Evolutionary conservation across 2,113 vertebrate species (phyloP), one percentile per base, ranked within the genome.

Genomic region (Hipposideros armiger): DNA sequence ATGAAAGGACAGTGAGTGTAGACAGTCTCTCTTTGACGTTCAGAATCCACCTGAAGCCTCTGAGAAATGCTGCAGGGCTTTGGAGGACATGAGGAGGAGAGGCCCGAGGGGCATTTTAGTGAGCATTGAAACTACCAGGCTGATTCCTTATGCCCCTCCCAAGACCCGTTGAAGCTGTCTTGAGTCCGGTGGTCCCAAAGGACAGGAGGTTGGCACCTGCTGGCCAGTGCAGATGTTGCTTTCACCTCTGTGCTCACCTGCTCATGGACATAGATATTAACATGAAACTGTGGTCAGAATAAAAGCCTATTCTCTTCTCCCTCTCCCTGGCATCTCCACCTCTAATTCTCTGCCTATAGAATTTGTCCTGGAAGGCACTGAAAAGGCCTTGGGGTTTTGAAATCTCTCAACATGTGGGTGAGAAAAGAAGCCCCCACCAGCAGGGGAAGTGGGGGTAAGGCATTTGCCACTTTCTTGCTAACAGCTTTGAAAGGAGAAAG

Each of bases 101-200:
- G 14, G 1, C 17, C 16, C 4, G 2, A 67, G 30, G 54, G n/a
- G 13, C 67, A 20, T 19, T 11, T 50, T 3, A 66, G 45, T 30
- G 9, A 80, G 32, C 22, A 1, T 36, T n/a, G 6, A 40, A 52
- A 42, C 26, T 4, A 19, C 22, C 32, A 26, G 20, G 20, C 42
- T 40, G 11, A 11, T n/a, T 76, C 3, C 32, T n/a, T 11, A 0
- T 17, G 30, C 4, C 24, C 70, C 28, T 58, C 60, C 42, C 7
- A 22, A 62, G 66, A 7, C n/a, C 32, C 47, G 11, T 0, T 24
- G 40, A 32, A 50, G 40, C 66, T n/a, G 11, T 30, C 28, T 83
- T 47, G 56, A 36, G 32, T 0, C 1, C 0, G 0, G 11, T 17
- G 47, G 7, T 19, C 7, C 67, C 3, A 2, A 9, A 24, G 64